Percentiles rank a stretch among this genome's conserved stretches.
Conservation (phyloP, 2,888 invertebrate species). For the Myopa testacea region DNA sequence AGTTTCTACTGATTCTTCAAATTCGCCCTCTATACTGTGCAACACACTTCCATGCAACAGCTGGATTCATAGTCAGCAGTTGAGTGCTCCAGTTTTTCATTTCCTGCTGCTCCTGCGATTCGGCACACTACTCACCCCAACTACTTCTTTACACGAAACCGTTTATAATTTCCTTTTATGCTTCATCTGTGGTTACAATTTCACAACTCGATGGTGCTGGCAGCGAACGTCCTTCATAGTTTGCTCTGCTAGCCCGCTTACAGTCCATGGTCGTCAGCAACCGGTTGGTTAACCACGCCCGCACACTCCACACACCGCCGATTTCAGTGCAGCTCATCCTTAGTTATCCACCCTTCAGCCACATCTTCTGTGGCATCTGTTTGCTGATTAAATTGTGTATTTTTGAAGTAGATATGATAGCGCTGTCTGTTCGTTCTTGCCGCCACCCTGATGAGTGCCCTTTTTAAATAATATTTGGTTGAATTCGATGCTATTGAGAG, state of each 20-base stretch:
- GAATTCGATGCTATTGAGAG: not conserved
- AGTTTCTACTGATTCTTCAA: conserved; percentile 29
- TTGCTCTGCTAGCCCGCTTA: conserved; percentile 1
- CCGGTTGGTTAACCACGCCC: not conserved
- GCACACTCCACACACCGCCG: not conserved
- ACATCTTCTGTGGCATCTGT: conserved; percentile 32
- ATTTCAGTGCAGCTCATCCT: too few relatives aligned
- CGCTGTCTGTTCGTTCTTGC: not conserved
- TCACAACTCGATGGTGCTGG: conserved; percentile 10
- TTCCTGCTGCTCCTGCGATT: not conserved
- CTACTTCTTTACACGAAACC: conserved; percentile 1
- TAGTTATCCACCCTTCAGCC: too few relatives aligned
- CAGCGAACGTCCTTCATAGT: conserved; percentile 24
- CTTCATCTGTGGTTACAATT: conserved; percentile 24
- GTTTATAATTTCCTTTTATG: conserved; percentile 15
- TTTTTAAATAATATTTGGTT: not conserved
- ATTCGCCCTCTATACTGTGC: not conserved
- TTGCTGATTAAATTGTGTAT: conserved; percentile 29
- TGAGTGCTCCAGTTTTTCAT: conserved; percentile 1
- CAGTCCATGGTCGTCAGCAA: conserved; percentile 1
- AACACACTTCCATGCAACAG: not conserved
- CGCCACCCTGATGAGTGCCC: not conserved
- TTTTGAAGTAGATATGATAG: not conserved
- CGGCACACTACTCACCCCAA: conserved; percentile 9
- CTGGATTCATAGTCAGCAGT: not conserved